phyloP scores from a whole-genome alignment of 2,888 invertebrate species.

The Diloba caeruleocephala region DNA sequence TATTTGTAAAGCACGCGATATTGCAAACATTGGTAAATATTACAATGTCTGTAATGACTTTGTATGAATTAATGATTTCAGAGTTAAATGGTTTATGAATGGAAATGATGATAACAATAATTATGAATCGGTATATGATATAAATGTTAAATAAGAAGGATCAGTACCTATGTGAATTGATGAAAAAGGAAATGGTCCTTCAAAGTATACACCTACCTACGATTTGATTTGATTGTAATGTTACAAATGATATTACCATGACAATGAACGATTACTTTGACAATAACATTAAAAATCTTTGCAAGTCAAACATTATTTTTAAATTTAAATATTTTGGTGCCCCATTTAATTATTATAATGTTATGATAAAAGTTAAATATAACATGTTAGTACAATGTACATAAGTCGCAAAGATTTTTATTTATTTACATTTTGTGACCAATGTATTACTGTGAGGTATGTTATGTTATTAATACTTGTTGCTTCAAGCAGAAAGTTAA shows the following conservation, averaged over 20 bases:
- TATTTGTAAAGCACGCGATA: constrained; percentile 2
- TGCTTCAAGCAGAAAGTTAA: constrained; percentile 40
- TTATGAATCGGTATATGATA: too few relatives aligned
- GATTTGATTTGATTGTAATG: constrained; percentile 16
- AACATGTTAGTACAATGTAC: constrained; percentile 20
- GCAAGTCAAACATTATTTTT: constrained; percentile 47
- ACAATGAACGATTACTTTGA: constrained; percentile 39
- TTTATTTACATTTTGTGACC: constrained; percentile 52
- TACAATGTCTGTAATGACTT: background rate
- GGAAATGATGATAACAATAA: too few relatives aligned
- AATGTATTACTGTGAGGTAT: constrained; percentile 46
- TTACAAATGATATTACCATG: background rate
- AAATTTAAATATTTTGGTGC: constrained; percentile 37
- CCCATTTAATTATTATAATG: constrained; percentile 17
- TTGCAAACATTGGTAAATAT: background rate
- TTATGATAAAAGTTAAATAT: constrained; percentile 31
- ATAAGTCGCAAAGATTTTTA: constrained; percentile 60
- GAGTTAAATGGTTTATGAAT: too few relatives aligned
- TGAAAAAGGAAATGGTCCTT: constrained; percentile 2
- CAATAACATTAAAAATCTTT: constrained; percentile 57
- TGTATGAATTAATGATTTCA: constrained; percentile 8
- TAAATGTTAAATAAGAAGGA: too few relatives aligned
- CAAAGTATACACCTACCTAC: background rate
- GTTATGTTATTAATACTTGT: constrained; percentile 45
- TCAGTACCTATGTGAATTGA: too few relatives aligned